Evolutionary conservation across 2,797 vertebrate genomes (phyloP), one percentile per base, ranked within the genome.

Genomic region (Numenius phaeopus): DNA sequence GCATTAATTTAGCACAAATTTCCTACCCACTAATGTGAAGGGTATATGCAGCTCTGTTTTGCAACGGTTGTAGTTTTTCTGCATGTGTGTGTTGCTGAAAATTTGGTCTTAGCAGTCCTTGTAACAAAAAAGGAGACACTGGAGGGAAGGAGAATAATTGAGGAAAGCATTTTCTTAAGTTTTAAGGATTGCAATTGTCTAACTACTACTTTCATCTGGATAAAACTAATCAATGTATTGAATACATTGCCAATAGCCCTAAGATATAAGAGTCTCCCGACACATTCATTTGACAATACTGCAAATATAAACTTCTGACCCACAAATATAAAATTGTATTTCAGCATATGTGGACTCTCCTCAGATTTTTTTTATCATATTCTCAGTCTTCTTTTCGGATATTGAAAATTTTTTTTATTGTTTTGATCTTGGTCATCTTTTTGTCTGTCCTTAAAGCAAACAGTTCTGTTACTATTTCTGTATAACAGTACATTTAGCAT

Each of bases 181-280:
- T 73, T 59, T 59, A 57, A 83, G 42, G 13, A n/a, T 67, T 67
- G 15, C 16, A 61, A 2, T 24, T 90, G 13, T 37, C 64, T 42
- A 19, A 20, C 15, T 32, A 11, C 8, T 66, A 34, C 42, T 75
- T 29, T n/a, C 7, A 44, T 49, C 52, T 87, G 44, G 54, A n/a
- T 87, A 73, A 84, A 92, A 59, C 19, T 67, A 78, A 93, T 92
- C 87, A 47, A 55, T 72, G 18, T 76, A 92, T 91, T 44, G 72
- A 85, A 62, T 44, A n/a, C 0, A 0, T 47, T 66, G 34, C 34
- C 57, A 58, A 71, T 40, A 80, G 17, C 76, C 32, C 34, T 32
- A 39, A 62, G 26, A 59, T 80, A 58, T 15, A 59, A 73, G 58
- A 58, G 34, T 39, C 46, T 94, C 49, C 67, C 15, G 5, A 22